Evolutionary conservation across 2,888 invertebrate genomes (phyloP).

Genomic region (Orthonychiurus folsomi): DNA sequence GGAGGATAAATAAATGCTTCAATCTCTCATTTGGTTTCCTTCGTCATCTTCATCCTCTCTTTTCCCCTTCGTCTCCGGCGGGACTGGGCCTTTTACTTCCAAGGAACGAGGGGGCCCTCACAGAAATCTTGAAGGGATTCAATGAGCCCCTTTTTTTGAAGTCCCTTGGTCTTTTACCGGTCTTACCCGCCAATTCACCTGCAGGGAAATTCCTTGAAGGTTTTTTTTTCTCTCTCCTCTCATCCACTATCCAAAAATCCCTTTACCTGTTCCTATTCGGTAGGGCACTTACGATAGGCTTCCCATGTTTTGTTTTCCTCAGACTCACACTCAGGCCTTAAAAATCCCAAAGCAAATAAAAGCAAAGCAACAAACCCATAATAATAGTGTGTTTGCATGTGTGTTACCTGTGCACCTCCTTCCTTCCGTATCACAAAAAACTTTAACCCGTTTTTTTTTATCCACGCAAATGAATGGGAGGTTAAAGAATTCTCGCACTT

Average conservation of each 20-base stretch:
- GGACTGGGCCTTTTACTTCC: too few species aligned
- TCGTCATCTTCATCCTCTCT: not conserved
- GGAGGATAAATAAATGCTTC: not conserved
- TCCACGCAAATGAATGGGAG: not conserved
- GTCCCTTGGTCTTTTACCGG: not conserved
- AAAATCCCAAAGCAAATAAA: not conserved
- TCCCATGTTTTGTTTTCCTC: too few species aligned
- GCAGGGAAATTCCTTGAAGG: not conserved
- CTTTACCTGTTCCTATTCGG: too few species aligned
- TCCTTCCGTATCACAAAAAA: not conserved
- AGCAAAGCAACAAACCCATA: not conserved
- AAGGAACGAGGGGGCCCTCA: too few species aligned
- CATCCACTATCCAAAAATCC: not conserved
- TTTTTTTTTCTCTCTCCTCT: not conserved
- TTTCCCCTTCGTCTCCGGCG: not conserved
- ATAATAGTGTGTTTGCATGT: not conserved
- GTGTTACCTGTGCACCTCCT: not conserved
- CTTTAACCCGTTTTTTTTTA: not conserved
- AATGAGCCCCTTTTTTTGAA: not conserved
- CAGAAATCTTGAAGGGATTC: not conserved
- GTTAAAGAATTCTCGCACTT: too few species aligned
- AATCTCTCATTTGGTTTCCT: not conserved
- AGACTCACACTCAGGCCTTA: too few species aligned
- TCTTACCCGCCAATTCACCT: slow-evolving; percentile 1
- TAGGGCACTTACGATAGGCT: too few species aligned